Evolutionary conservation across 2,113 vertebrate species (phyloP).

Genomic region (Andinoacara biseriatus): DNA sequence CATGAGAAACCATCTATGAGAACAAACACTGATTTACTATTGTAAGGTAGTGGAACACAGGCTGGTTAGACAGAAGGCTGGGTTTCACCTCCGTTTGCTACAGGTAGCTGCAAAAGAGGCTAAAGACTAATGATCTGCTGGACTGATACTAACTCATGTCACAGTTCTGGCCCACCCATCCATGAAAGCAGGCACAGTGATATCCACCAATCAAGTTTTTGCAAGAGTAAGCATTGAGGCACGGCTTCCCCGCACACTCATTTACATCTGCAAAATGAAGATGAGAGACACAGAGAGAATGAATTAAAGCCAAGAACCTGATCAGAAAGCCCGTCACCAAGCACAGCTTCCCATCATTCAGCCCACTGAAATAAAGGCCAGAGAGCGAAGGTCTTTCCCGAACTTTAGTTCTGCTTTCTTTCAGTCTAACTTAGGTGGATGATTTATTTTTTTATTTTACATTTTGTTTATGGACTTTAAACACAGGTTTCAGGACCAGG

Average conservation of each 20-base stretch:
- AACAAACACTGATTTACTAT: not conserved
- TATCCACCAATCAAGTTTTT: slow-evolving; percentile 99
- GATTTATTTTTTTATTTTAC: rapidly evolving
- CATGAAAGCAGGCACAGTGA: slow-evolving; percentile 94
- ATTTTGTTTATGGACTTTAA: not conserved
- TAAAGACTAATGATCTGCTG: slow-evolving; percentile 24
- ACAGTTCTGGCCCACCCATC: slow-evolving; percentile 97
- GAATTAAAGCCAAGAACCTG: slow-evolving; percentile 57
- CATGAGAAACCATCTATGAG: not conserved
- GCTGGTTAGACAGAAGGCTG: not conserved
- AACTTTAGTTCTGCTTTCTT: not conserved
- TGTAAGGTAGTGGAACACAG: not conserved
- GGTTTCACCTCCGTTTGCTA: not conserved
- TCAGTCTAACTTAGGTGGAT: rapidly evolving
- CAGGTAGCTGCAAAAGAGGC: slow-evolving; percentile 15
- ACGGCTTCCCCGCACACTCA: slow-evolving; percentile 93
- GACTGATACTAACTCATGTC: slow-evolving; percentile 93
- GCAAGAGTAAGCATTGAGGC: slow-evolving; percentile 96
- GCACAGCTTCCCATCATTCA: not conserved
- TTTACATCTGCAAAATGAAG: slow-evolving; percentile 89
- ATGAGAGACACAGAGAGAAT: slow-evolving; percentile 56
- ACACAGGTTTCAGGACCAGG: not conserved
- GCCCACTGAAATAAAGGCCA: not conserved
- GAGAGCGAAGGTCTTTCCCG: not conserved
- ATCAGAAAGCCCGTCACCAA: slow-evolving; percentile 68